Evolutionary conservation across 2,888 invertebrate species (phyloP), one percentile per base, ranked within the genome.

Genomic region (Epirrita christyi): DNA sequence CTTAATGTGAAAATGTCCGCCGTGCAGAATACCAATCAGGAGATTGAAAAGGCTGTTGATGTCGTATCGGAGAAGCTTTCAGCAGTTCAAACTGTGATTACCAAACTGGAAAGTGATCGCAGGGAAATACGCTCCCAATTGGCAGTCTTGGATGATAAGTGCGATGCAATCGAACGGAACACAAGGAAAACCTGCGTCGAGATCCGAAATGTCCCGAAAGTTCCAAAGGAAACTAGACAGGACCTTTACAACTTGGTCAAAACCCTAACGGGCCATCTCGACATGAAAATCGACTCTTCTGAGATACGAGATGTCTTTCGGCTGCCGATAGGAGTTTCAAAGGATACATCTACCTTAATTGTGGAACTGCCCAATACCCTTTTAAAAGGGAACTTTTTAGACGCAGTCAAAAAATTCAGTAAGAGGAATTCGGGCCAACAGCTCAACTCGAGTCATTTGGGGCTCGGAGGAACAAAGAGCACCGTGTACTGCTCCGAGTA

Each of bases 1-100:
- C 40, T 40, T 7, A 21, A n/a, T n/a, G 3, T 7, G 1, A 40
- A 40, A n/a, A 34, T 63, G 6, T n/a, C 56, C 60, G 45, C 4
- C 36, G 34, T 37, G 9, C 46, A 21, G 6, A n/a, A 11, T 10
- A 8, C 27, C n/a, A 37, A 37, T 2, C 11, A 15, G 1, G 38
- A 48, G 1, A 38, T 48, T 6, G 47, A 48, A 36, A 48, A 28
- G 15, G 37, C 47, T 14, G 28, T 48, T 6, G 28, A 21, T 6
- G 27, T 48, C 9, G 27, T 48, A 3, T 48, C 47, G 1, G 38
- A 38, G 2, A 37, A 48, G 38, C 38, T 48, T 6, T 14, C 38
- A 4, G 27, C 37, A 5, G 15, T 48, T 7, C 21, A 48, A 14
- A 38, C 7, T 1, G n/a, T 21, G 9, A 48, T 48, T 10, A 27